Base-by-base conservation (phyloP, 2,888 invertebrate species). In the Candidula unifasciata region DNA sequence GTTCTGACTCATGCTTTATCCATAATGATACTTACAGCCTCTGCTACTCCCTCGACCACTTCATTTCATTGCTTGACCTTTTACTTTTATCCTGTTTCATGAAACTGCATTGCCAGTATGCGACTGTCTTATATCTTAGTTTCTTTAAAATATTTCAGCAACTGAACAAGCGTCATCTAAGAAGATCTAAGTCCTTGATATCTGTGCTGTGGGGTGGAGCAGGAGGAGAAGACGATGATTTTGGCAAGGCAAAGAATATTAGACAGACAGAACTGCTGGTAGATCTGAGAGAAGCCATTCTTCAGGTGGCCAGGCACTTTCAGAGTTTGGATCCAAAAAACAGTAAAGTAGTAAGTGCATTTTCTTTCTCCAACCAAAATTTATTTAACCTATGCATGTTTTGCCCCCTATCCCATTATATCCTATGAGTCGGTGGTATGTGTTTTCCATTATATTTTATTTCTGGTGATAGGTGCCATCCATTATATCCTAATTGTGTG, bases 191-290 rank as follows among this genome's bases (percentile, higher is more conserved):
- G 94, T 98, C 98, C 0, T 96, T 98, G 88, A 96, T 98, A 88
- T 97, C 98, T 93, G 95, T 97, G 83, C 95, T 98, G 90, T 90
- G 98, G 77, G 93, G 93, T 91, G 93, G 93, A 3, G 90, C 90
- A 33, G 87, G 86, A 8, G 89, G 89, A n/a, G 96, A 95, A 87
- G 97, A 97, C 89, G 97, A 97, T 89, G 93, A 92, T 44, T 90
- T 90, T 83, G 91, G 90, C 68, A 93, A 98, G 93, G 97, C 97
- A 86, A 99, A 99, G 94, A 99, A 99, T 95, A 97, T 99, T 80
- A 96, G 97, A 87, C 99, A 99, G 95, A 99, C 99, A 85, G 99
- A 99, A 95, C 96, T 99, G 91, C 95, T 99, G 88, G 98, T 99
- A n/a, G 99, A 99, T 94, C 95, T 99, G 81, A 95, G 99, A 89